A percentile compares a stretch with the other conserved stretches of the same genome.
phyloP scores from a whole-genome alignment of 2,113 vertebrate genomes.

The Pelmatolapia mariae region DNA sequence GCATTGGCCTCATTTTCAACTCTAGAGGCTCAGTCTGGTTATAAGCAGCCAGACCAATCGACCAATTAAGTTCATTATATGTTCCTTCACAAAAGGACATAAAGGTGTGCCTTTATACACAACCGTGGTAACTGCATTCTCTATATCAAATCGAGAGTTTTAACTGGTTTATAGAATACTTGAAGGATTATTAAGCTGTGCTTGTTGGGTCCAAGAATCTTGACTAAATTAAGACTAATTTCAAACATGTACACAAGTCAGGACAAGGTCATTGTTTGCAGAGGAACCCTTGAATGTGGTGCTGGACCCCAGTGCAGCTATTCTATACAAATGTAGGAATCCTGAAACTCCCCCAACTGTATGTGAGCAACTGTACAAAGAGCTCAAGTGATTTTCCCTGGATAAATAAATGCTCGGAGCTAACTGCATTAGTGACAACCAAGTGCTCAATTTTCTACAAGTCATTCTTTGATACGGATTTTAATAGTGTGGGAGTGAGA shows the following conservation, averaged over 20 bases:
- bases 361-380: neutral
- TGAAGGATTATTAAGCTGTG: neutral
- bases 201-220: neutral
- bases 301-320: neutral
- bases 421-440: neutral
- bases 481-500: slow-evolving; percentile 27
- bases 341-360: neutral
- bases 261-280: neutral
- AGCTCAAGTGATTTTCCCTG: neutral
- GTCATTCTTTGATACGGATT: slow-evolving; percentile 6
- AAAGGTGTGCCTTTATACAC: neutral
- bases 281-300: neutral
- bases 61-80: neutral
- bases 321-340: neutral
- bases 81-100: neutral
- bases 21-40: neutral
- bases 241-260: neutral
- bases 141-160: neutral
- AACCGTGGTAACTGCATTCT: neutral
- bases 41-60: neutral
- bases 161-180: neutral
- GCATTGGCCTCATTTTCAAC: neutral
- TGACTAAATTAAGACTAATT: neutral
- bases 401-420: neutral
- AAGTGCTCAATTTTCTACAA: slow-evolving; percentile 2